Conservation (phyloP, 2,797 vertebrate species). For the Lepus oiostolus region DNA sequence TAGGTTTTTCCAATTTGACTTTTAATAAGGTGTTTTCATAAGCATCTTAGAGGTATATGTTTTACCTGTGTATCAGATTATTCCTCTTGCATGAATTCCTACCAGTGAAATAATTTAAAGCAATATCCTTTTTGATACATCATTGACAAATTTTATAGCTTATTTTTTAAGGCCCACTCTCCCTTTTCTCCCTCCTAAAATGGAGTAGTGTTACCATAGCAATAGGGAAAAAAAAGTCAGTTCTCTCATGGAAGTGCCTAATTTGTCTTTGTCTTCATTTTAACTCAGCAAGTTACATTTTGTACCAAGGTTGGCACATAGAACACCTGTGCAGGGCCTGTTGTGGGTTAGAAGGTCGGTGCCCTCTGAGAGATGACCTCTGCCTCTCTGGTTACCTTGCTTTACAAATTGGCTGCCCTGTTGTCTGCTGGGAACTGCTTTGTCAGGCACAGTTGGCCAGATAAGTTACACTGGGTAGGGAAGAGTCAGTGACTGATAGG, state of each 20-base stretch:
- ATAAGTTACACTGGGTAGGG: not conserved
- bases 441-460: not conserved
- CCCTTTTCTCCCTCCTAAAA: constrained; percentile 73
- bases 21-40: not conserved
- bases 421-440: constrained; percentile 8
- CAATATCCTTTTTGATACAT: constrained; percentile 57
- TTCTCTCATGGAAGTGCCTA: constrained; percentile 70
- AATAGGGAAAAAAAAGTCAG: constrained; percentile 67
- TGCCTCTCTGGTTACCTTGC: not conserved
- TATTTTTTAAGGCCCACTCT: constrained; percentile 68
- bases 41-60: not conserved
- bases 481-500: not conserved
- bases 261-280: constrained; percentile 80
- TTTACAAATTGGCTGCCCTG: constrained; percentile 41
- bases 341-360: not conserved
- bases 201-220: constrained; percentile 81
- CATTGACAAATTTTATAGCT: constrained; percentile 74
- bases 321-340: constrained; percentile 11
- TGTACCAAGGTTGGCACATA: constrained; percentile 39
- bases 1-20: not conserved
- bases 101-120: constrained; percentile 57
- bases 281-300: constrained; percentile 70
- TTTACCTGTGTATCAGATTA: constrained; percentile 5
- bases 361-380: not conserved
- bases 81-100: constrained; percentile 32